These are phyloP conservation scores for Leptinotarsa tumamoca DNA, from an alignment of 2,888 invertebrate species.

Conservation along the genomic window DNA sequence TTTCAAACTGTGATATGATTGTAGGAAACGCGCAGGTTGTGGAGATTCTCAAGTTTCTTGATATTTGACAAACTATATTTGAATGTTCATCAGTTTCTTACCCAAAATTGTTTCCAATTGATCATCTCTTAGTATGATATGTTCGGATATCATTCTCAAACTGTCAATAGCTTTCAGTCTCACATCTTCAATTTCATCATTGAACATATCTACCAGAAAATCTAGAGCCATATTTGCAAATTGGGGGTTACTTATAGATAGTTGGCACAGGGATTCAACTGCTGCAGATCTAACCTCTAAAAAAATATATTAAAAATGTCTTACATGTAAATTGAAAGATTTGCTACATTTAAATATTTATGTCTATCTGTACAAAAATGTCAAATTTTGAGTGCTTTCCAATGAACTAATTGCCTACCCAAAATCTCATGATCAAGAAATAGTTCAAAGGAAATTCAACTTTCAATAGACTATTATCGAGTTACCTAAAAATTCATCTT, in stretches of 20 bases:
- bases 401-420: too few relatives aligned
- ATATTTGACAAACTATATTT: too few relatives aligned
- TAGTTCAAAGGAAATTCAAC: too few relatives aligned
- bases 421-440: too few relatives aligned
- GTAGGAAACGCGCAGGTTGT: too few relatives aligned
- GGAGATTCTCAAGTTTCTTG: too few relatives aligned
- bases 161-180: conserved; percentile 94
- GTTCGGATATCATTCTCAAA: conserved; percentile 87
- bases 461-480: background rate
- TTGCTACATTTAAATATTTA: background rate
- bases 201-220: conserved; percentile 99
- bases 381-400: too few relatives aligned
- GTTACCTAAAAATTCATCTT: conserved; percentile 91
- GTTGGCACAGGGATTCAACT: conserved; percentile 90
- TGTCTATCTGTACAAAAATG: background rate
- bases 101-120: conserved; percentile 93
- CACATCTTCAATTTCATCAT: conserved; percentile 98
- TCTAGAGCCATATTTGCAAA: conserved; percentile 93
- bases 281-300: conserved; percentile 93
- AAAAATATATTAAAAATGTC: conserved; percentile 23
- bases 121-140: conserved; percentile 92
- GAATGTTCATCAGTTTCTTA: conserved; percentile 32
- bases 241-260: conserved; percentile 84
- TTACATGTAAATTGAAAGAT: background rate
- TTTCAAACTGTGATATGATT: too few relatives aligned